phyloP scores from a whole-genome alignment of 2,888 invertebrate species.

The Hyposoter dolosus region DNA sequence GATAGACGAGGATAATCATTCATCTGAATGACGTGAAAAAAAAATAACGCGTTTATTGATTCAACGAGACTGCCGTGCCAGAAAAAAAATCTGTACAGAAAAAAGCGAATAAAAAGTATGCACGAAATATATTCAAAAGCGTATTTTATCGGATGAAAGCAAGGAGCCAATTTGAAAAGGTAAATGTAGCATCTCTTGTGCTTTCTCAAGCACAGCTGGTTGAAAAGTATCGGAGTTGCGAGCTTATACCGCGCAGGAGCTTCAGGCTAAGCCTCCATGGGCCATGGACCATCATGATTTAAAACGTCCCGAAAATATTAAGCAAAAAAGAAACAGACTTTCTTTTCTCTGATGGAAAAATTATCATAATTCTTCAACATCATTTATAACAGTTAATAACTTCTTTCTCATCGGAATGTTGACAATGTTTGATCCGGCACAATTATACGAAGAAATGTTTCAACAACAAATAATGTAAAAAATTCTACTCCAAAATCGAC shows the following conservation, averaged over 20 bases:
- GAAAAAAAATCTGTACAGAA: background rate
- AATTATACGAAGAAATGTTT: background rate
- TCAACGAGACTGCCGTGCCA: background rate
- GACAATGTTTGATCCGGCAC: background rate
- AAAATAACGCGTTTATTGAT: background rate
- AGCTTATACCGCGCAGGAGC: slow-evolving; percentile 42
- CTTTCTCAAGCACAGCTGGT: slow-evolving; percentile 48
- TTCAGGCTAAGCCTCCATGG: slow-evolving; percentile 27
- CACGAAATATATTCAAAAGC: slow-evolving; percentile 9
- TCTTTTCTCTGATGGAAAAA: background rate
- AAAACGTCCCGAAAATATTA: slow-evolving; percentile 4
- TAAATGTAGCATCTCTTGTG: slow-evolving; percentile 52
- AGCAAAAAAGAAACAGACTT: background rate
- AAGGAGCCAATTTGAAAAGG: slow-evolving; percentile 53
- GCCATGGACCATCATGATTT: slow-evolving; percentile 15
- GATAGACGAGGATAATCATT: too few relatives aligned
- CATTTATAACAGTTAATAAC: background rate
- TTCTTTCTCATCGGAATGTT: background rate
- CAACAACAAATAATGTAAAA: background rate
- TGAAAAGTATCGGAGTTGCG: slow-evolving; percentile 51
- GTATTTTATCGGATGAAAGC: slow-evolving; percentile 40
- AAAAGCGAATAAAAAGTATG: background rate
- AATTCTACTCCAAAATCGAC: background rate
- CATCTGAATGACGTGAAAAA: background rate
- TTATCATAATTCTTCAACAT: background rate